Evolutionary conservation across 1,140 invertebrate species (phyloP), one percentile per base, ranked within the genome.

Genomic region (Globodera rostochiensis): DNA sequence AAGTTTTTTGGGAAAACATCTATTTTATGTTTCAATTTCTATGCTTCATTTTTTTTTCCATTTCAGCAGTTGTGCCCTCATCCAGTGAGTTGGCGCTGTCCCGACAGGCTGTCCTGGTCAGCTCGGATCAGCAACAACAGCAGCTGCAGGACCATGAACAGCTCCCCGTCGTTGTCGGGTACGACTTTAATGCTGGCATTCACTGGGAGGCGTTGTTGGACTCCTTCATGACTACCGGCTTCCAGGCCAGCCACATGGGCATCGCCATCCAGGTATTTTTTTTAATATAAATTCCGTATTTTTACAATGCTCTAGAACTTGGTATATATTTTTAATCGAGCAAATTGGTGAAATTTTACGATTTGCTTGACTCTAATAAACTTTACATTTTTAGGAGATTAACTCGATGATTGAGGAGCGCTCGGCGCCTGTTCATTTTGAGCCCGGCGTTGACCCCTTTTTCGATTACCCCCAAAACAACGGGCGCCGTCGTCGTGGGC

Each of bases 161-260:
- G 49, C 66, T 15, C 6, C 53, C 49, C 49, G 64, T 70, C 53
- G 78, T 92, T 83, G 70, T 89, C 91, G 94, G 94, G 19, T 98
- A 97, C 91, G 94, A 99, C 88, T 99, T 96, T 92, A 96, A 96
- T 89, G 91, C 94, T 84, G 96, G 96, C 9, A 79, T 98, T 36
- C 92, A 98, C 90, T 97, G 97, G 90, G 92, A 94, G 84, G 93
- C 93, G 87, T 90, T 99, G 25, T 92, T 99, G 6, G 90, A 94
- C 80, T 94, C 93, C 36, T 98, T 95, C 89, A 89, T 92, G 71
- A 92, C 92, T 76, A 94, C 94, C 67, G 97, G 97, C 70, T 98
- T 98, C 90, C 97, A 99, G 92, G 96, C 97, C 1, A 97, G 96
- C 0, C 21, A 78, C 49, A 50, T 78, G 13, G 64, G 64, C 11